Conservation (phyloP, 2,888 invertebrate genomes). For the Crepidodera aurea region DNA sequence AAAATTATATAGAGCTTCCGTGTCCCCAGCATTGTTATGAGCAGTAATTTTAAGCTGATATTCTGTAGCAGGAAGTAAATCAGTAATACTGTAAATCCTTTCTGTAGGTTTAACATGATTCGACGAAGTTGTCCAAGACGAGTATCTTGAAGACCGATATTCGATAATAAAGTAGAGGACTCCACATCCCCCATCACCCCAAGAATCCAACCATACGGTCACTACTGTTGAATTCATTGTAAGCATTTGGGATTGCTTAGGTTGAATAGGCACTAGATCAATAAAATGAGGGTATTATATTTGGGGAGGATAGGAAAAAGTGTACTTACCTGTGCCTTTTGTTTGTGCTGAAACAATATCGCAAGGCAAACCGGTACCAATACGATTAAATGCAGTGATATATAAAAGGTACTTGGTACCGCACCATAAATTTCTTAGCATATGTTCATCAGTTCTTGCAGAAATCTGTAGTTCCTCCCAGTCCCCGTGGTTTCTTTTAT, state of each 20-base stretch:
- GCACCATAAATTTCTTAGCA: slow-evolving; percentile 84
- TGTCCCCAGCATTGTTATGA: slow-evolving; percentile 87
- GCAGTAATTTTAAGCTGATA: slow-evolving; percentile 80
- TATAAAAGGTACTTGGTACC: slow-evolving; percentile 88
- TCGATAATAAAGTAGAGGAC: slow-evolving; percentile 87
- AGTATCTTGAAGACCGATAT: slow-evolving; percentile 72
- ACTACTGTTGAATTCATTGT: slow-evolving; percentile 88
- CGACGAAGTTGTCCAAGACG: slow-evolving; percentile 80
- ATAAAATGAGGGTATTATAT: background rate
- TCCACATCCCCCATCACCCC: slow-evolving; percentile 90
- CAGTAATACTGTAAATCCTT: slow-evolving; percentile 80
- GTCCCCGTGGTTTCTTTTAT: slow-evolving; percentile 88
- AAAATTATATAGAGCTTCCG: slow-evolving; percentile 83
- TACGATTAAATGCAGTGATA: slow-evolving; percentile 89
- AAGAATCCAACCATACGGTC: slow-evolving; percentile 85
- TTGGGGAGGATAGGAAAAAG: background rate
- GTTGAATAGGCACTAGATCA: slow-evolving; percentile 75
- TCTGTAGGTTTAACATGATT: slow-evolving; percentile 84
- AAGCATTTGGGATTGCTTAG: slow-evolving; percentile 81
- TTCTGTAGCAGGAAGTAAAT: slow-evolving; percentile 78
- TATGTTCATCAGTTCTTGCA: slow-evolving; percentile 80
- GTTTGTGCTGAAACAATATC: slow-evolving; percentile 87
- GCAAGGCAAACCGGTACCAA: slow-evolving; percentile 88
- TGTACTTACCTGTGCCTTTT: slow-evolving; percentile 73
- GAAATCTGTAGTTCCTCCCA: slow-evolving; percentile 92